Base-by-base conservation (phyloP, 2,797 vertebrate species). In the Ara ararauna region DNA sequence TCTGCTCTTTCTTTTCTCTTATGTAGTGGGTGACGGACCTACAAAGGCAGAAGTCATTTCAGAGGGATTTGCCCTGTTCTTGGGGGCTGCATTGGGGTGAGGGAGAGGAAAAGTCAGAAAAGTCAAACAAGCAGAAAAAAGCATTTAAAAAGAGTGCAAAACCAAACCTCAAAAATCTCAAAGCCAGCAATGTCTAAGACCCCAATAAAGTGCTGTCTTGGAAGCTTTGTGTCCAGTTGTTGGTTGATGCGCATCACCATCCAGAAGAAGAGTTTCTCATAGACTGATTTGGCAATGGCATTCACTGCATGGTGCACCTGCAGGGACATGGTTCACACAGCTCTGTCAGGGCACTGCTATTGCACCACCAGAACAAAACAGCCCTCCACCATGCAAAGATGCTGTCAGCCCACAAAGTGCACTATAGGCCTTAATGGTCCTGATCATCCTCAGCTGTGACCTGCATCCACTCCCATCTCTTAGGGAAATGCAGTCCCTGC, bases 201-300 rank as follows among this genome's bases (percentile, higher is more conserved):
- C 1, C 98, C 98, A 34, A 98, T 99, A 60, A 99, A 99, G 68
- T 98, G 98, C 42, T 98, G 98, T 38, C 98, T 97, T 0, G 98
- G 97, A 27, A 98, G 98, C 80, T 98, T 99, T 0, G 98, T 99
- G 56, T 99, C 98, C 94, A 99, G 96, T 44, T 98, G 98, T 77
- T 99, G 98, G 93, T 99, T 99, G 76, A 99, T 98, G 60, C 98
- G 98, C 0, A 97, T 45, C 15, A 99, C 98, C 98, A 99, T 98
- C 98, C 98, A 98, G 89, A 98, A 42, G 97, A 99, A 99, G 92
- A 99, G 95, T 51, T 99, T 99, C 90, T 99, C 98, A 15, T 99
- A 99, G 38, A 99, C 97, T 0, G 99, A 98, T 82, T 99, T 99
- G 78, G 98, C 98, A 74, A 98, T 97, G 64, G 97, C 98, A 12